Conservation (phyloP, 2,888 invertebrate genomes). For the Hirtodrosophila confusa region DNA sequence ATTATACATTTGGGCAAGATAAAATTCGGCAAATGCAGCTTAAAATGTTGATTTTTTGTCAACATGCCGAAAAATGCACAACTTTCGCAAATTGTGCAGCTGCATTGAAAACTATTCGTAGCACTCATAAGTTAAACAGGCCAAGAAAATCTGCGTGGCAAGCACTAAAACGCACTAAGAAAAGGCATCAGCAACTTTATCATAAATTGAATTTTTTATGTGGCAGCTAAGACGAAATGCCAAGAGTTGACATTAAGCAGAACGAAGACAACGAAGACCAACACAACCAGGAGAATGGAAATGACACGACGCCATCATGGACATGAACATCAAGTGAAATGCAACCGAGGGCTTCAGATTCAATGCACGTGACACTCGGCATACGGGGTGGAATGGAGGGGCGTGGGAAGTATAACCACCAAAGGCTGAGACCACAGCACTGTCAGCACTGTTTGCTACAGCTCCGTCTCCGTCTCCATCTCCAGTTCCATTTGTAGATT, state of each 20-base stretch:
- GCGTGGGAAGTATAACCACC: background rate
- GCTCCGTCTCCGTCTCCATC: slow-evolving; percentile 7
- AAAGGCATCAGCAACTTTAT: slow-evolving; percentile 46
- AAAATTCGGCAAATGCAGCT: slow-evolving; percentile 26
- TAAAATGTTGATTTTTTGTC: slow-evolving; percentile 24
- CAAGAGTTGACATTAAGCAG: slow-evolving; percentile 75
- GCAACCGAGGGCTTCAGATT: slow-evolving; percentile 63
- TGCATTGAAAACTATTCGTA: background rate
- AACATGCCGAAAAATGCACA: slow-evolving; percentile 30
- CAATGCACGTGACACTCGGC: slow-evolving; percentile 69
- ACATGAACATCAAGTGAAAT: slow-evolving; percentile 60
- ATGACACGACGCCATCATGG: slow-evolving; percentile 42
- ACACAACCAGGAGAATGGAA: slow-evolving; percentile 40
- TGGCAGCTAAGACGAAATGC: slow-evolving; percentile 68
- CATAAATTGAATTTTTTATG: slow-evolving; percentile 72
- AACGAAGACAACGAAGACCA: slow-evolving; percentile 38
- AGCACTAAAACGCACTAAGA: slow-evolving; percentile 50
- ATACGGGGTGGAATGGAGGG: slow-evolving; percentile 5
- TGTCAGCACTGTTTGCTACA: slow-evolving; percentile 45
- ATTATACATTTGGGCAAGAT: slow-evolving; percentile 34
- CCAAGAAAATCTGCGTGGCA: slow-evolving; percentile 58
- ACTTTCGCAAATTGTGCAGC: too few relatives aligned
- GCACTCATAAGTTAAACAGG: slow-evolving; percentile 31
- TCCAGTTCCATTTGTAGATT: too few relatives aligned
- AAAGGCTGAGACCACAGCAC: slow-evolving; percentile 55